Base-by-base conservation (phyloP, 2,888 invertebrate genomes). In the Drosophila flavopinicola region DNA sequence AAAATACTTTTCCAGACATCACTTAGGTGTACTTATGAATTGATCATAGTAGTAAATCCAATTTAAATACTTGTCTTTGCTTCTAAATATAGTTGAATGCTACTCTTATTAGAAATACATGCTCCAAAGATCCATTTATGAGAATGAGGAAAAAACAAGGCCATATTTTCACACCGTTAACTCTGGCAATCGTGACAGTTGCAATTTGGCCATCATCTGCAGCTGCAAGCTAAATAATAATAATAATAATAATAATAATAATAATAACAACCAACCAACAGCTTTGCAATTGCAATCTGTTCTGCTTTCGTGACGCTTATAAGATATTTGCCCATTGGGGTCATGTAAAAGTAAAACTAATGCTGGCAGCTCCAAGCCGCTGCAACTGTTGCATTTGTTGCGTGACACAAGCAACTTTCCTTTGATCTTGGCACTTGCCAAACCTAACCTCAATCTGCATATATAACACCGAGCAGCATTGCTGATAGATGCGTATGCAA, bases 261-360 rank as follows among this genome's bases (percentile, higher is more conserved):
- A n/a, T n/a, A n/a, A n/a, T n/a, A n/a, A n/a, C n/a, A n/a, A n/a
- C n/a, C n/a, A n/a, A n/a, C n/a, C n/a, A n/a, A 37, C 17, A 23
- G 23, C 44, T 56, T 32, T 49, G 25, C 20, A 53, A 49, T 35
- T 66, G 66, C 65, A 73, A 74, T 76, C 78, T 44, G 83, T 87
- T 87, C 74, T 85, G 87, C 85, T 75, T 78, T 75, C 76, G 30
- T 79, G 80, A 42, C 51, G 59, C 29, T 64, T 45, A 44, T 38
- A 52, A 41, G 37, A 53, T 6, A 11, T 47, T 2, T 64, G 70
- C 56, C 33, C 84, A 84, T 80, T 63, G 66, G 49, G 80, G 86
- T 71, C 86, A 74, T 74, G 77, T 84, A 86, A 86, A 79, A 80
- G 86, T 80, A 68, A 58, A 63, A 32, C 37, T 17, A 35, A 13